These are phyloP conservation scores for Hemithea aestivaria DNA, from an alignment of 2,888 invertebrate genomes.

Conservation along the genomic window DNA sequence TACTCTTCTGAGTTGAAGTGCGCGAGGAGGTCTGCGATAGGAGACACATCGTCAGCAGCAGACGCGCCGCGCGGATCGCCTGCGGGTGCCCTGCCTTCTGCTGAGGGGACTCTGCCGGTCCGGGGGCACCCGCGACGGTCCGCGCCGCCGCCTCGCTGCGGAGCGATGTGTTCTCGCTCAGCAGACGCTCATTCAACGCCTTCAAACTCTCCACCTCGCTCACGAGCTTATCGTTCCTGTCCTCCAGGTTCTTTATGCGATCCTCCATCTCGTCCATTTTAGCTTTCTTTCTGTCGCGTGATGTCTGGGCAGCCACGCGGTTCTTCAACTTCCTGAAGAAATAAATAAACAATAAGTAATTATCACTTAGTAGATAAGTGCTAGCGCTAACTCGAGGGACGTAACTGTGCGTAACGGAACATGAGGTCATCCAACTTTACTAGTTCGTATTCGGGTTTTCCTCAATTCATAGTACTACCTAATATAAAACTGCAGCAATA, in stretches of 20 bases:
- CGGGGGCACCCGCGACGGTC: constrained; percentile 84
- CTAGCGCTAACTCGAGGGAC: constrained; percentile 3
- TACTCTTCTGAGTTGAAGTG: constrained; percentile 87
- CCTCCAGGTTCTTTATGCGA: constrained; percentile 81
- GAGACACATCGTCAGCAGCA: constrained; percentile 88
- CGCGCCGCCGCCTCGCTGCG: constrained; percentile 78
- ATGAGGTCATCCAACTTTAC: constrained; percentile 28
- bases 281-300: constrained; percentile 96
- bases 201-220: constrained; percentile 83
- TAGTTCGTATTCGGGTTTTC: not conserved
- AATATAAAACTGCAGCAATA: not conserved
- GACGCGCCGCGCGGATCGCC: constrained; percentile 84
- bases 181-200: constrained; percentile 83
- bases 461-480: too few relatives aligned
- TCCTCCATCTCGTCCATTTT: constrained; percentile 93
- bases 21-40: constrained; percentile 91
- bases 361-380: too few relatives aligned
- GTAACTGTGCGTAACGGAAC: constrained; percentile 31
- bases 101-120: constrained; percentile 96
- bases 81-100: constrained; percentile 91
- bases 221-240: constrained; percentile 81
- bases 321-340: constrained; percentile 93
- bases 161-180: constrained; percentile 82
- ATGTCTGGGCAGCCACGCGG: constrained; percentile 97
- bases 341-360: not conserved